Percentiles rank a stretch among this genome's conserved stretches.
These are phyloP conservation scores for Druon quercuslanigerum DNA, from an alignment of 1,140 invertebrate genomes.

Conservation along the genomic window DNA sequence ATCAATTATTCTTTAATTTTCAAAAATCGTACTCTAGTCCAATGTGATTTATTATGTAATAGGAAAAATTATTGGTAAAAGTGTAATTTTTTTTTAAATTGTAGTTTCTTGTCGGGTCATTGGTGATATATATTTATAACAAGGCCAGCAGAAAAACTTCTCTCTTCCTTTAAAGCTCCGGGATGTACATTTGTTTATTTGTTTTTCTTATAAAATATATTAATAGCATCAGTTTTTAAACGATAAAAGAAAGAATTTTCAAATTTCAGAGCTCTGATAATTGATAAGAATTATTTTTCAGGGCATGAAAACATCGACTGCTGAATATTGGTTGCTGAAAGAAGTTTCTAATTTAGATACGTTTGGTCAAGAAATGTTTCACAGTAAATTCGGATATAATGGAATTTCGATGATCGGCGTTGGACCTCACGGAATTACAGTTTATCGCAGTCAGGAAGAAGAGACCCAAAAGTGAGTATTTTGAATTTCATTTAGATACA, in stretches of 20 bases:
- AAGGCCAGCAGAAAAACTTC: no score
- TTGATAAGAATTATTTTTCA: slow-evolving; percentile 53
- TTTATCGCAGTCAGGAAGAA: slow-evolving; percentile 79
- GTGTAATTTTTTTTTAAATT: no score
- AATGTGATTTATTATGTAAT: no score
- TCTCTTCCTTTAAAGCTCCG: neutral
- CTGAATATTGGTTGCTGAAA: slow-evolving; percentile 88
- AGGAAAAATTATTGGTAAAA: no score
- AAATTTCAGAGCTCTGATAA: neutral
- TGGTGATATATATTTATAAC: no score
- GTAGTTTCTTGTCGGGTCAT: no score
- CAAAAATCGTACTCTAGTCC: no score
- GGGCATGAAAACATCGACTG: slow-evolving; percentile 78
- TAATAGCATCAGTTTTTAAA: no score
- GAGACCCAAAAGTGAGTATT: slow-evolving; percentile 79
- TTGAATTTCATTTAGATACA: neutral
- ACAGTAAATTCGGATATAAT: slow-evolving; percentile 78
- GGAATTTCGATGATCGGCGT: slow-evolving; percentile 80
- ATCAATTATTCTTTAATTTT: no score
- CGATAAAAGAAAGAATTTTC: neutral
- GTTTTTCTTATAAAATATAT: no score
- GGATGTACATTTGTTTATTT: no score
- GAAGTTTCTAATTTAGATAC: slow-evolving; percentile 85
- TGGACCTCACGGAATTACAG: slow-evolving; percentile 87
- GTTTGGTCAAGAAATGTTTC: slow-evolving; percentile 90